These are phyloP conservation scores for Poeciliopsis presidionis DNA, from an alignment of 2,797 vertebrate genomes.

Conservation along the genomic window DNA sequence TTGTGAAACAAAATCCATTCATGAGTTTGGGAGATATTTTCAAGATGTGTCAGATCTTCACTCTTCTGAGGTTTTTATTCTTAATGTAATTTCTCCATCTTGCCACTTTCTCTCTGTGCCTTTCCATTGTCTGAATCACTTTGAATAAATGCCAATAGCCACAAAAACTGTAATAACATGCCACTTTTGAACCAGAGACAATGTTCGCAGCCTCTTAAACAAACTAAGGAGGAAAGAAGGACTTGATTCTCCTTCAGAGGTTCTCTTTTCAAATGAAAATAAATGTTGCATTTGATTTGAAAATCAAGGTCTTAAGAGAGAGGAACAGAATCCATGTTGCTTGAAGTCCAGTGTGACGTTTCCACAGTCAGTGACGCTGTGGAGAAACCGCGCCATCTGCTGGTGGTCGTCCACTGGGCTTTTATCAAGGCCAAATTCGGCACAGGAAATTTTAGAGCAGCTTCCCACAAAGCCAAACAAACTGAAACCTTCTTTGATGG, in stretches of 20 bases:
- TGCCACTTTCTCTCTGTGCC: neutral
- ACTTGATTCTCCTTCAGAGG: neutral
- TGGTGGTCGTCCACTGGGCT: neutral
- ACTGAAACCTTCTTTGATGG: neutral
- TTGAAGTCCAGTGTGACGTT: neutral
- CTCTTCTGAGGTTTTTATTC: neutral
- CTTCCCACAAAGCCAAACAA: neutral
- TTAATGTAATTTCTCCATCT: neutral
- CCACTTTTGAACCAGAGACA: neutral
- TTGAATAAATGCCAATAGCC: neutral
- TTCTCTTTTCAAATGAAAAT: neutral
- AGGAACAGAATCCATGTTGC: neutral
- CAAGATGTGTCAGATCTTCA: neutral
- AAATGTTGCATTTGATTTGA: neutral
- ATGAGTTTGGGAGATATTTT: neutral
- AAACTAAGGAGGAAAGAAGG: neutral
- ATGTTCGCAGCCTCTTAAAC: neutral
- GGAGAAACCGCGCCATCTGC: slow-evolving; percentile 1
- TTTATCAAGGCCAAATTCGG: neutral
- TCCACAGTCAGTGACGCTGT: neutral
- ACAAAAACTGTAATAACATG: neutral
- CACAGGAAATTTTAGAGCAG: neutral
- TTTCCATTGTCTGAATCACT: neutral
- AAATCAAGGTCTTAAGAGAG: neutral
- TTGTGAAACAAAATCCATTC: neutral